Base-by-base conservation (phyloP, 2,888 invertebrate species). In the Sesamia inferens region DNA sequence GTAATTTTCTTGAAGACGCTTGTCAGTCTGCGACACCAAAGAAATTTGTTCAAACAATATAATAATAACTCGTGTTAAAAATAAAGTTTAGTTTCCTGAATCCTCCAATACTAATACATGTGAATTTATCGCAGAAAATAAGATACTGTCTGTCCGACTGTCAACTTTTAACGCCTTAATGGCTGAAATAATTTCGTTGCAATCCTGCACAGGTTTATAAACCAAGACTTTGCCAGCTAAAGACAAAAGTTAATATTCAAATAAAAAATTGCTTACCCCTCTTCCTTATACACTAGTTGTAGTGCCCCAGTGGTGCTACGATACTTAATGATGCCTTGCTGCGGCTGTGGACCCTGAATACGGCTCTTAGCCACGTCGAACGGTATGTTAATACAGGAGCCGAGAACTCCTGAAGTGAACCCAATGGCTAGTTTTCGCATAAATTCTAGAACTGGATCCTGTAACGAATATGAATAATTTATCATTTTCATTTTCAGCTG, bases 301-400 rank as follows among this genome's bases (percentile, higher is more conserved):
- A 99, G 97, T 0, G 99, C 97, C 48, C 97, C 97, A 64, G 98
- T 94, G 0, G 99, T 99, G 39, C 97, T 97, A 54, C 96, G 97
- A 90, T 99, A 99, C 90, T 98, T 98, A 65, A 98, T 97, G 78
- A 97, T 87, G 0, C 97, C 98, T 0, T 97, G 94, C 3, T 96
- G 94, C 1, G 98, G 98, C 92, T 99, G 99, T 1, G 99, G 99
- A 0, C 99, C 99, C 93, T 99, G 99, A 85, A 99, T 99, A 70
- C 99, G 97, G 85, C 99, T 99, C 94, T 99, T 99, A 42, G 99
- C 99, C 47, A 99, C 99, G 92, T 99, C 99, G 93, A 99, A 99
- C 10, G 99, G 99, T 94, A 99, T 99, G 93, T 99, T 99, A 64
- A 98, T 96, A 85, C 98, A 97, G 8, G 99, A 99, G 13, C 98